Evolutionary conservation across 1,140 invertebrate genomes (phyloP).

Genomic region (Mactra quadrangularis): DNA sequence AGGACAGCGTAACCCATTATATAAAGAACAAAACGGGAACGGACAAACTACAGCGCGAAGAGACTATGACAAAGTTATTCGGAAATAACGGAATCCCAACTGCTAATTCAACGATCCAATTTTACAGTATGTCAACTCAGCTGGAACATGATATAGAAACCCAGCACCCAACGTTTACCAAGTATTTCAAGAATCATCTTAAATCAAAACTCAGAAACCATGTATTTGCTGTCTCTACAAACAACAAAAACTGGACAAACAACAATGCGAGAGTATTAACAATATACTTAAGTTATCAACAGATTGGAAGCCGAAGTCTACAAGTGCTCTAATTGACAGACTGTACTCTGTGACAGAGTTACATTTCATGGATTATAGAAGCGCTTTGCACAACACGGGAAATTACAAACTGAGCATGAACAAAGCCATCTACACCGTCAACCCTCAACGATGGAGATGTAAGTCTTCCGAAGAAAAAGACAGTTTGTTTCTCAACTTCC

Average conservation of each 20-base stretch:
- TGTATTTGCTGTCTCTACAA: conserved; percentile 1
- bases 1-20: conserved; percentile 9
- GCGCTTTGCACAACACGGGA: background rate
- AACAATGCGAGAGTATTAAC: conserved; percentile 34
- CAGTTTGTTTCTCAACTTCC: conserved; percentile 8
- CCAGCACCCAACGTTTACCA: too few species aligned
- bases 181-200: conserved; percentile 2
- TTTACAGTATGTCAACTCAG: background rate
- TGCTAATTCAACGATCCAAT: conserved; percentile 7
- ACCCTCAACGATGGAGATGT: background rate
- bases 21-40: conserved; percentile 16
- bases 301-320: conserved; percentile 8
- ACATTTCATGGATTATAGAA: background rate
- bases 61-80: background rate
- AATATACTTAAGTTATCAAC: conserved; percentile 1
- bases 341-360: background rate
- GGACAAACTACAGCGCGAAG: background rate
- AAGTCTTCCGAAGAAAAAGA: conserved; percentile 12
- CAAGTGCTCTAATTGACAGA: background rate
- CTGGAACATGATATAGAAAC: background rate
- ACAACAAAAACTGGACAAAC: conserved; percentile 45
- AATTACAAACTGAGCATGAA: background rate
- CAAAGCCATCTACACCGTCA: background rate
- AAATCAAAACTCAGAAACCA: background rate
- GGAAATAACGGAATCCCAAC: background rate